Conservation (phyloP, 2,888 invertebrate genomes). For the Lycia hirtaria region DNA sequence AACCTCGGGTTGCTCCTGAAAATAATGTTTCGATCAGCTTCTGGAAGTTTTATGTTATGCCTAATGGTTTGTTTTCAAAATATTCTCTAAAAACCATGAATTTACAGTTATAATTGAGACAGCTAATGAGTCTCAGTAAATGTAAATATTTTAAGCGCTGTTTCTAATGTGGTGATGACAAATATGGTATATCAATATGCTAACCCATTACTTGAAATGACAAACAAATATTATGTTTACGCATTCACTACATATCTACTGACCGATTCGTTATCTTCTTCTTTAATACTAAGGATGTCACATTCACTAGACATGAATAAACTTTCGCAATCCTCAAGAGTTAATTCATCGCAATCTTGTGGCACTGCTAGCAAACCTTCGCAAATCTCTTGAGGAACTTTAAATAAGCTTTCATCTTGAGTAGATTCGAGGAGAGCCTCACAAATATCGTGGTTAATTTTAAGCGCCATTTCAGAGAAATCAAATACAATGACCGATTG, state of each 20-base stretch:
- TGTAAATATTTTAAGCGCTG: not conserved
- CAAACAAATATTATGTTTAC: not conserved
- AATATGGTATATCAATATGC: not conserved
- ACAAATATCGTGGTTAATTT: slow-evolving; percentile 38
- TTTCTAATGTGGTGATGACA: not conserved
- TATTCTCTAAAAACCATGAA: not conserved
- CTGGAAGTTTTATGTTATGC: not conserved
- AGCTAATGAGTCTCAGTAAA: not conserved
- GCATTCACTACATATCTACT: slow-evolving; percentile 18
- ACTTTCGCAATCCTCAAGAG: slow-evolving; percentile 23
- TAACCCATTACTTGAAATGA: not conserved
- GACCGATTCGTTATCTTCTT: slow-evolving; percentile 39
- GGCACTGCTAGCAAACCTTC: slow-evolving; percentile 30
- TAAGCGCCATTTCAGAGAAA: slow-evolving; percentile 43
- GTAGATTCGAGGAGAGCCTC: slow-evolving; percentile 23
- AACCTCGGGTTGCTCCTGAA: slow-evolving; percentile 69
- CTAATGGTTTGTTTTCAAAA: not conserved
- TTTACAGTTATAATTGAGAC: not conserved
- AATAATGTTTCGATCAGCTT: slow-evolving; percentile 11
- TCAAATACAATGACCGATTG: slow-evolving; percentile 53
- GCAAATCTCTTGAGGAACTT: slow-evolving; percentile 36
- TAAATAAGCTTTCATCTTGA: slow-evolving; percentile 26
- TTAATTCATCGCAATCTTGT: slow-evolving; percentile 32
- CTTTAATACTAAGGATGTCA: slow-evolving; percentile 29
- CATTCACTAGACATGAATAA: slow-evolving; percentile 21